These are phyloP conservation scores for Radopholus similis DNA, from an alignment of 1,140 invertebrate species.

Conservation along the genomic window DNA sequence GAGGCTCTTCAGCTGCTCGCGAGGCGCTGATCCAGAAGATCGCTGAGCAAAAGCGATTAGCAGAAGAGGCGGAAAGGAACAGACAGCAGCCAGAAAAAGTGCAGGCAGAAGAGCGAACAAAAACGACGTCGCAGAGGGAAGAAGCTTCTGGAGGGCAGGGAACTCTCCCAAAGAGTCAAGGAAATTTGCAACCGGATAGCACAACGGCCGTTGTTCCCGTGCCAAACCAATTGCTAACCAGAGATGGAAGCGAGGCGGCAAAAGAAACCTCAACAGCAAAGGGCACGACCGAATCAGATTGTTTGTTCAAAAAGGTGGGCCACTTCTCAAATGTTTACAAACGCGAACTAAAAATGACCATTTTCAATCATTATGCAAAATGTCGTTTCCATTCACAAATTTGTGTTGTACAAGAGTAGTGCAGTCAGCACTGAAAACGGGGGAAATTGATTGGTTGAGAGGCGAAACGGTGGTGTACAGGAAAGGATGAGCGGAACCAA, in stretches of 20 bases:
- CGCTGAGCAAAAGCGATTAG: not conserved
- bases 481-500: too few species aligned
- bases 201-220: too few species aligned
- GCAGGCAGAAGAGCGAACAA: not conserved
- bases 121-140: not conserved
- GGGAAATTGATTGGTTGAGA: not conserved
- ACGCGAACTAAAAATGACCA: not conserved
- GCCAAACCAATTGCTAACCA: not conserved
- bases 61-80: not conserved
- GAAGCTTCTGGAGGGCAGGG: too few species aligned
- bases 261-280: too few species aligned
- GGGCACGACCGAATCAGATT: not conserved
- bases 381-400: not conserved
- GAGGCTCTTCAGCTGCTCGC: slow-evolving; percentile 14
- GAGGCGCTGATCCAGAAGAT: slow-evolving; percentile 5
- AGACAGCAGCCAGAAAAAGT: not conserved
- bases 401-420: not conserved
- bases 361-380: not conserved
- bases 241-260: too few species aligned
- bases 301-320: not conserved
- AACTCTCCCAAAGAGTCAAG: too few species aligned
- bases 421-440: not conserved
- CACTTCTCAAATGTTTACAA: not conserved
- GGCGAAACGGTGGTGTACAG: too few species aligned
- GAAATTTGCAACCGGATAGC: too few species aligned